Evolutionary conservation across 2,888 invertebrate genomes (phyloP).

Genomic region (Anoplius nigerrimus): DNA sequence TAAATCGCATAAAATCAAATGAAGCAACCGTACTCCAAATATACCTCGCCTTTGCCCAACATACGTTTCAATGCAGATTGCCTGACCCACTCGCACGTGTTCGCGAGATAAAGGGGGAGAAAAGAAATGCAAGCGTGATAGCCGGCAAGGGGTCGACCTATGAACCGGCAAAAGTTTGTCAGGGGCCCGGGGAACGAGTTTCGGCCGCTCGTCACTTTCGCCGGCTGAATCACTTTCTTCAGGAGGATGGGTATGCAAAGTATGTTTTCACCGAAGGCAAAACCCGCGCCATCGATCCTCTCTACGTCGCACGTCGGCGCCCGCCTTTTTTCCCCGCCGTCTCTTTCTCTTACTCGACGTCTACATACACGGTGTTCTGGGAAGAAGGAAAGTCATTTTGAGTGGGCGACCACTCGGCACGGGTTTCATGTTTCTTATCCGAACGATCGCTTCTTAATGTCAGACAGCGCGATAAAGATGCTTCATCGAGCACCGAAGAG

Average conservation of each 20-base stretch:
- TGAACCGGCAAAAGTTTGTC: constrained; percentile 32
- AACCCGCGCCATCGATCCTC: constrained; percentile 7
- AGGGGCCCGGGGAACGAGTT: constrained; percentile 39
- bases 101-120: constrained; percentile 1
- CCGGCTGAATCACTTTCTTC: constrained; percentile 49
- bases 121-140: constrained; percentile 7
- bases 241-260: constrained; percentile 44
- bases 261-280: constrained; percentile 48
- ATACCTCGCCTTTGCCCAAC: too few species aligned
- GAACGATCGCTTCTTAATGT: too few species aligned
- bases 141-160: not conserved
- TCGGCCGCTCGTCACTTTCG: constrained; percentile 48
- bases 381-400: too few species aligned
- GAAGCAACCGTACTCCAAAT: too few species aligned
- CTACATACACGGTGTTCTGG: not conserved
- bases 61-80: too few species aligned
- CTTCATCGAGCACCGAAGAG: too few species aligned
- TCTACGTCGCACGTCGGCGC: not conserved
- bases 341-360: not conserved
- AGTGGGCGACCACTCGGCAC: too few species aligned
- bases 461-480: too few species aligned
- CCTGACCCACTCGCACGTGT: not conserved
- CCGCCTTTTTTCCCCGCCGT: constrained; percentile 1
- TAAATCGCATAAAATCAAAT: too few species aligned
- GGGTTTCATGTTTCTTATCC: too few species aligned